Conservation (phyloP, 2,888 invertebrate genomes). For the Dorcus parallelipipedus region DNA sequence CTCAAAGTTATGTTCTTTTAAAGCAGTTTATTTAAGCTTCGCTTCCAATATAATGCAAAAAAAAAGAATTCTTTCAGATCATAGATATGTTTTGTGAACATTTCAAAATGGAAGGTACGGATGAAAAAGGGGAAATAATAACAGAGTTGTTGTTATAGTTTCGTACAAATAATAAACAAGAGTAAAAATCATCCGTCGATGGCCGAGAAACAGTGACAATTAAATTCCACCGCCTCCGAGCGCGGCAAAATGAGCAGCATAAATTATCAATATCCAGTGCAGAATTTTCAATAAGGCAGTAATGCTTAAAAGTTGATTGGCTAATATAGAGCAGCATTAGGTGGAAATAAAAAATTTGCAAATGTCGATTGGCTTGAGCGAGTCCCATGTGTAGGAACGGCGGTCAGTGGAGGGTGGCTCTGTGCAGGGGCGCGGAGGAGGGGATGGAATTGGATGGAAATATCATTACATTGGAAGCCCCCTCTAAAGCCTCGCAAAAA, state of each 20-base stretch:
- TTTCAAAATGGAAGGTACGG: no score
- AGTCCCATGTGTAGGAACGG: conserved; percentile 31
- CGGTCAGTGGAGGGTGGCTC: conserved; percentile 15
- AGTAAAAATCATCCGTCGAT: not conserved
- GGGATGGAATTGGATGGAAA: conserved; percentile 48
- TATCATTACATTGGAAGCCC: conserved; percentile 50
- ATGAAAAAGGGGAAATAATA: no score
- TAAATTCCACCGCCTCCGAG: not conserved
- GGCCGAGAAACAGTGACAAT: not conserved
- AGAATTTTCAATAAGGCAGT: conserved; percentile 8
- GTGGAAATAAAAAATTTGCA: conserved; percentile 29
- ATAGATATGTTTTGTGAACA: no score
- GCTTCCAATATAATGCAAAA: no score
- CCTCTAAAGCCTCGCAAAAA: conserved; percentile 45
- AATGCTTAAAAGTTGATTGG: conserved; percentile 37
- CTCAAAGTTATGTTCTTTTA: no score
- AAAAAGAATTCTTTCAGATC: no score
- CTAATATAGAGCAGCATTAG: conserved; percentile 37
- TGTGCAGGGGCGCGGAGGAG: conserved; percentile 37
- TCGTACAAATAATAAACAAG: not conserved
- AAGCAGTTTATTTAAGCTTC: no score
- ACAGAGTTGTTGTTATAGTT: no score
- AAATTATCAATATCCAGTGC: conserved; percentile 25
- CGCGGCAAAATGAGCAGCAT: conserved; percentile 15
- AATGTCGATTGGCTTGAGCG: conserved; percentile 37